phyloP scores from a whole-genome alignment of 92 coral and sea anemone species.

The Paramuricea clavata region DNA sequence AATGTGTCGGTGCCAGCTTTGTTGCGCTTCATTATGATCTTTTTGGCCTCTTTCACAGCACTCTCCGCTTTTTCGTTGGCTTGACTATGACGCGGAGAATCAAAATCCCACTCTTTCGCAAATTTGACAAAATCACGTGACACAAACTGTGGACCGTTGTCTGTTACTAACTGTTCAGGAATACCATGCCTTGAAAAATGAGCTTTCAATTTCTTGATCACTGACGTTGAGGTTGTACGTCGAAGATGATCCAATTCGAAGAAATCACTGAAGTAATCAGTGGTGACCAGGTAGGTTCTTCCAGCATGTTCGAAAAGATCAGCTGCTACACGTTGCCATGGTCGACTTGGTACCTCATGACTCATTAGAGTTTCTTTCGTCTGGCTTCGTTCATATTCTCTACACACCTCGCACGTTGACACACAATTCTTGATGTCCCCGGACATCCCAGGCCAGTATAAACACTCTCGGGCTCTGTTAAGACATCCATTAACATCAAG shows the following conservation, averaged over 20 bases:
- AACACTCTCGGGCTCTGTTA: slow-evolving; percentile 66
- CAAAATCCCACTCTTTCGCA: slow-evolving; percentile 33
- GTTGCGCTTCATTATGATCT: slow-evolving; percentile 51
- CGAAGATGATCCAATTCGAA: slow-evolving; percentile 33
- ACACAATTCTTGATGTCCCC: slow-evolving; percentile 55
- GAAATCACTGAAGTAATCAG: slow-evolving; percentile 52
- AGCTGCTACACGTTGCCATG: slow-evolving; percentile 43
- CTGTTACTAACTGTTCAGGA: slow-evolving; percentile 24
- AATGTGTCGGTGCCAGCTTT: slow-evolving; percentile 65
- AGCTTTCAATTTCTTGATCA: slow-evolving; percentile 33
- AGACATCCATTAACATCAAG: slow-evolving; percentile 63
- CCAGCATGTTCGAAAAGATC: slow-evolving; percentile 23
- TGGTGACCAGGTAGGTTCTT: slow-evolving; percentile 34
- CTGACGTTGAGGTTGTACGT: slow-evolving; percentile 39
- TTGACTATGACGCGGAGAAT: slow-evolving; percentile 39
- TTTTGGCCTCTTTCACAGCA: slow-evolving; percentile 65
- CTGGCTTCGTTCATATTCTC: slow-evolving; percentile 50
- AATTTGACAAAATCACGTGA: slow-evolving; percentile 45
- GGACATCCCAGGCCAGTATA: too few species aligned
- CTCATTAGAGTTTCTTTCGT: slow-evolving; percentile 58
- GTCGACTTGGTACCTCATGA: slow-evolving; percentile 43
- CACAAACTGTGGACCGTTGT: slow-evolving; percentile 69
- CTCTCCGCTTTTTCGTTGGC: slow-evolving; percentile 58
- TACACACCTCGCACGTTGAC: slow-evolving; percentile 59
- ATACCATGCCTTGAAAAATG: slow-evolving; percentile 35